A percentile compares a stretch with the other conserved stretches of the same genome.
Evolutionary conservation across 2,113 vertebrate species (phyloP).

Genomic region (Hassar affinis): DNA sequence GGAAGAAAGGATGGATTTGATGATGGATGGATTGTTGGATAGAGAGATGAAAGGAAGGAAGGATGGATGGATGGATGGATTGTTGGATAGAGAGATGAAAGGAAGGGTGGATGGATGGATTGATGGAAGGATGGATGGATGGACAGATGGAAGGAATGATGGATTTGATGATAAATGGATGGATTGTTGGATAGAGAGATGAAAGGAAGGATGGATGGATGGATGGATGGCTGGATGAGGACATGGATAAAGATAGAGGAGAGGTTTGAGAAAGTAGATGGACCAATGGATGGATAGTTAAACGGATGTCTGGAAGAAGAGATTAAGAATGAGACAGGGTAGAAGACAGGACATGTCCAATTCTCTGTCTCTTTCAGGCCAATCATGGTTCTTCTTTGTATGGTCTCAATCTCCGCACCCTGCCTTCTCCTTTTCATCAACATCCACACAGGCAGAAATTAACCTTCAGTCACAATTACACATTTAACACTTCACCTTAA

Average conservation of each 20-base stretch:
- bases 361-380: conserved; percentile 1
- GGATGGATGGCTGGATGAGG: neutral
- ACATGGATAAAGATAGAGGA: neutral
- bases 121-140: too few species aligned
- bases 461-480: conserved; percentile 60
- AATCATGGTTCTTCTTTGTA: conserved; percentile 26
- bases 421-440: conserved; percentile 45
- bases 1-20: too few species aligned
- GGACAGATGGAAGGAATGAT: too few species aligned
- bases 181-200: neutral
- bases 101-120: too few species aligned
- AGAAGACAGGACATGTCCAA: conserved; percentile 21
- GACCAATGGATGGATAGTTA: neutral
- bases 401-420: neutral
- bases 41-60: neutral
- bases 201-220: neutral
- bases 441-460: conserved; percentile 46
- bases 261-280: neutral
- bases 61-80: neutral
- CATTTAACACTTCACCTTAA: conserved; percentile 67
- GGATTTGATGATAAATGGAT: neutral
- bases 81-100: too few species aligned
- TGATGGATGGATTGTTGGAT: neutral
- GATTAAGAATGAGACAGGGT: neutral
- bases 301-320: conserved; percentile 15